phyloP scores from a whole-genome alignment of 1,140 invertebrate genomes.

The Papilio aristodemus region DNA sequence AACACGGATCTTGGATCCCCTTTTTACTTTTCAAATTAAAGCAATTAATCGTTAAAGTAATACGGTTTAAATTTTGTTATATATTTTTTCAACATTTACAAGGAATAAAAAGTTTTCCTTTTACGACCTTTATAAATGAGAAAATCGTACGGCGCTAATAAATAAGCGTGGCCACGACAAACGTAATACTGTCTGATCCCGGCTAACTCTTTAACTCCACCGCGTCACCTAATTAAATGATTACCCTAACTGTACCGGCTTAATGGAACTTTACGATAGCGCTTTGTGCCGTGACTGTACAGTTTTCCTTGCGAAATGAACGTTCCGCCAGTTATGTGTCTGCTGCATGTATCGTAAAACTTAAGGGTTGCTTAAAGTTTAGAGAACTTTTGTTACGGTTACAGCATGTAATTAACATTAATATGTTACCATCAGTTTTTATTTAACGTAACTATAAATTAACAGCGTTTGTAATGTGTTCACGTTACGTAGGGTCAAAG shows the following conservation, averaged over 20 bases:
- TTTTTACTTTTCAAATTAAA: no score
- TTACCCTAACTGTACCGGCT: constrained; percentile 40
- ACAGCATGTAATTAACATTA: not conserved
- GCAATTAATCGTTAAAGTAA: no score
- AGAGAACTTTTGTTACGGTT: not conserved
- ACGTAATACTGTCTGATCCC: constrained; percentile 44
- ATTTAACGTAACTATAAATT: no score
- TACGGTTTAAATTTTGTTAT: no score
- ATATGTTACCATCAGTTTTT: not conserved
- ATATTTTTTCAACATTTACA: no score
- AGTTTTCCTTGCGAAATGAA: constrained; percentile 21
- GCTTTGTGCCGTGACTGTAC: constrained; percentile 30
- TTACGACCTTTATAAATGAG: constrained; percentile 12
- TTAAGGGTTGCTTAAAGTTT: not conserved
- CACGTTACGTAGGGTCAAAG: no score
- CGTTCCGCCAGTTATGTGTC: not conserved
- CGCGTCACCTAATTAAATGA: constrained; percentile 48
- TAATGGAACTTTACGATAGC: constrained; percentile 37
- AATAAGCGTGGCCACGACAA: constrained; percentile 39
- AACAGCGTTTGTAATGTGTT: no score
- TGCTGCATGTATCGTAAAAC: constrained; percentile 1
- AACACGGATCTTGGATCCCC: no score
- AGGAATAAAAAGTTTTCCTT: not conserved
- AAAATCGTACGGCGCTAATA: constrained; percentile 30
- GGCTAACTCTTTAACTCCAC: constrained; percentile 46